These are phyloP conservation scores for Oophaga sylvatica DNA, from an alignment of 2,797 vertebrate genomes.

Conservation along the genomic window DNA sequence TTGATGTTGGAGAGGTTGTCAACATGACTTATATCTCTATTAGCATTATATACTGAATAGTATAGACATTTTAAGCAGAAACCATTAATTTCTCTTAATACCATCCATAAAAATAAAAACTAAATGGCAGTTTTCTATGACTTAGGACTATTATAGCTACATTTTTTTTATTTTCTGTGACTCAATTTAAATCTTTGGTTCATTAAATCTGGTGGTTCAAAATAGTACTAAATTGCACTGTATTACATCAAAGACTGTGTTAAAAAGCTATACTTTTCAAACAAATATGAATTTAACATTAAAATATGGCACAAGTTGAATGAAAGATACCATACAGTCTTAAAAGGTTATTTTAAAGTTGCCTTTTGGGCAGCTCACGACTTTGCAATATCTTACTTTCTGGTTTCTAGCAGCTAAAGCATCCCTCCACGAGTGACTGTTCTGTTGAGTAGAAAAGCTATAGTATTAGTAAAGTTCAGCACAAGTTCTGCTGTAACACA, in stretches of 20 bases:
- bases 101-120: constrained; percentile 50
- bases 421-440: too few species aligned
- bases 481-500: too few species aligned
- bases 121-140: constrained; percentile 32
- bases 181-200: constrained; percentile 13
- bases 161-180: constrained; percentile 13
- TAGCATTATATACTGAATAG: constrained; percentile 40
- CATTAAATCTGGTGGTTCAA: constrained; percentile 11
- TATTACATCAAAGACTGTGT: neutral
- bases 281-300: neutral
- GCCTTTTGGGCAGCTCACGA: too few species aligned
- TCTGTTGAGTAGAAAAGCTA: too few species aligned
- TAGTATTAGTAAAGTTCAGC: too few species aligned
- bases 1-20: constrained; percentile 46
- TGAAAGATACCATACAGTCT: neutral
- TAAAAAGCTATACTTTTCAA: neutral
- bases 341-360: too few species aligned
- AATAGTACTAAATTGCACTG: neutral
- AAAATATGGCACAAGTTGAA: neutral
- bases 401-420: too few species aligned
- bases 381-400: too few species aligned
- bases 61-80: constrained; percentile 38
- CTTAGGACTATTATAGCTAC: constrained; percentile 16
- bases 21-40: constrained; percentile 53
- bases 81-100: constrained; percentile 34